Conservation (phyloP, 2,888 invertebrate species). For the Cheilosia urbana region DNA sequence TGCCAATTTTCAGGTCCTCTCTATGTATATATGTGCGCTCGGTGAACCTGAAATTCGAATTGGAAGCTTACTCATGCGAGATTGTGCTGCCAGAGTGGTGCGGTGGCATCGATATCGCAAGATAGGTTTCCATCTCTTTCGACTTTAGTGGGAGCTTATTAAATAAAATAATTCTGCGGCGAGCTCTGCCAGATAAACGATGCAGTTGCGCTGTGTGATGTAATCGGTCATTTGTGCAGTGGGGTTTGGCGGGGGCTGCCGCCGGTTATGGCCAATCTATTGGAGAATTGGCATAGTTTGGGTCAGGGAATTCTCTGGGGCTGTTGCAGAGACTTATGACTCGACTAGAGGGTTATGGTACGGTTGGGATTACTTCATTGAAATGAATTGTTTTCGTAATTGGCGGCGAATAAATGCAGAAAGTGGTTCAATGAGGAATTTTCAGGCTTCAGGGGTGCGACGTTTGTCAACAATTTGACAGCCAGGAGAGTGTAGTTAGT, state of each 20-base stretch:
- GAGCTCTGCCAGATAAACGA: conserved; percentile 60
- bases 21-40: conserved; percentile 21
- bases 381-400: conserved; percentile 63
- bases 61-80: conserved; percentile 58
- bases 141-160: conserved; percentile 61
- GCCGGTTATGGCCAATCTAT: conserved; percentile 11
- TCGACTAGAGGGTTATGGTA: conserved; percentile 59
- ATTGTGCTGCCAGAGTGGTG: conserved; percentile 1
- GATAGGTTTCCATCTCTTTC: not conserved
- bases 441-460: not conserved
- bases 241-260: conserved; percentile 15
- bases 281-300: conserved; percentile 29
- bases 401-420: conserved; percentile 21
- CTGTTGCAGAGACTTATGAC: conserved; percentile 59
- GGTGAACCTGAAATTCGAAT: conserved; percentile 73
- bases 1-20: conserved; percentile 64
- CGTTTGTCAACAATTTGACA: not conserved
- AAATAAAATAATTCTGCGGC: conserved; percentile 63
- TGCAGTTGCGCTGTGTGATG: conserved; percentile 69
- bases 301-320: conserved; percentile 74
- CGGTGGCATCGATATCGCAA: not conserved
- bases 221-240: conserved; percentile 71
- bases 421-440: not conserved
- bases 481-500: too few relatives aligned
- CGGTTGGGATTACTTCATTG: conserved; percentile 62